Percentiles rank a stretch among this genome's conserved stretches.
Evolutionary conservation across 2,888 invertebrate species (phyloP).

Genomic region (Orthosia incerta): DNA sequence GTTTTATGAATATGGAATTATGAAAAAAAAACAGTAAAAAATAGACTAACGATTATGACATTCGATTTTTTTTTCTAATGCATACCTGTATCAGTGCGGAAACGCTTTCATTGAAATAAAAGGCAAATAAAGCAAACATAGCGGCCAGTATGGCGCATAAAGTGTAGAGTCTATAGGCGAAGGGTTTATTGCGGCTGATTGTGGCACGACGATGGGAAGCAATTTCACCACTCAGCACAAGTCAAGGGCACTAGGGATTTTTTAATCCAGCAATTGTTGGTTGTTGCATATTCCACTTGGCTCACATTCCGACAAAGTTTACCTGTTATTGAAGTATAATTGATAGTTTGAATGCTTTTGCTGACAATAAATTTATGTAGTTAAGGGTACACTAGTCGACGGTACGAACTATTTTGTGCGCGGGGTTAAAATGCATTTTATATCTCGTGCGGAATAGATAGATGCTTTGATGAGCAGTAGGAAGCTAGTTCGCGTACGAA

Average conservation of each 20-base stretch:
- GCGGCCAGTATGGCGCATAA: constrained; percentile 32
- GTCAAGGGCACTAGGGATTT: constrained; percentile 33
- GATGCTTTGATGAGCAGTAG: no score
- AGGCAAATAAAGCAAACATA: not conserved
- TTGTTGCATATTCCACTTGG: constrained; percentile 28
- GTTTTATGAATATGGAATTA: no score
- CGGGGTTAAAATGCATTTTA: no score
- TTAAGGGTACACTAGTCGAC: no score
- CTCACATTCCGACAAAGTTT: constrained; percentile 9
- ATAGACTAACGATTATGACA: constrained; percentile 1
- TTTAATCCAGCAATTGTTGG: constrained; percentile 34
- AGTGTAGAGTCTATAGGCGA: constrained; percentile 29
- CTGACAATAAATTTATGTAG: not conserved
- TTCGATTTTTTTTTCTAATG: constrained; percentile 41
- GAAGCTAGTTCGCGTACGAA: no score
- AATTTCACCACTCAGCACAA: constrained; percentile 33
- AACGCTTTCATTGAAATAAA: constrained; percentile 16
- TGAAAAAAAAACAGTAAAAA: no score
- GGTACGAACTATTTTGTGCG: no score
- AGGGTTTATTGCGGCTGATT: constrained; percentile 30
- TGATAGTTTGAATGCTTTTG: constrained; percentile 23
- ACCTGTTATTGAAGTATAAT: constrained; percentile 19
- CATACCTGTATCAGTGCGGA: not conserved
- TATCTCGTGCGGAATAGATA: no score
- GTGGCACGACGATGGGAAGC: constrained; percentile 26